Base-by-base conservation (phyloP, 2,113 vertebrate genomes). In the Nycticryphes semicollaris region DNA sequence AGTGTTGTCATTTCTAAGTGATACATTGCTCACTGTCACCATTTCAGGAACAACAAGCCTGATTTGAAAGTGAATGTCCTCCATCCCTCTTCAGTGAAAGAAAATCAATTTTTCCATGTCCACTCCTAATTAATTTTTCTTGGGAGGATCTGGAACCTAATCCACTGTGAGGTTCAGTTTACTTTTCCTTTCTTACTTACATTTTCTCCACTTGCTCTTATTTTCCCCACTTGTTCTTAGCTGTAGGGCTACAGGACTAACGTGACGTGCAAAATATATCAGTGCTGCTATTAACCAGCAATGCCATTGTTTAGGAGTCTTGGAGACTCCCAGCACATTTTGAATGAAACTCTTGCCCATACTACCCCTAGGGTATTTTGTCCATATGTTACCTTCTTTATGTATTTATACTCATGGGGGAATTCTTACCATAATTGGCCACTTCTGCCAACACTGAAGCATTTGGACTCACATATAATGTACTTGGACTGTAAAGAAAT, bases 71-170 rank as follows among this genome's bases (percentile, higher is more conserved):
- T 90, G 76, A 95, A 95, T 75, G 79, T 90, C 76, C 86, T 86
- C 68, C 57, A 93, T 92, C 79, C 51, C 39, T 95, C 76, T 88
- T 77, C 72, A 68, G 63, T 78, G 92, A 96, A 96, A 96, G 92
- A 90, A 96, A 95, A 95, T 94, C 93, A 93, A 92, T 96, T 95
- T 94, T 31, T 86, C 47, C 68, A 43, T 89, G 92, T 92, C 93
- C 7, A 37, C 67, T 87, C 8, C 85, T 92, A 94, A 95, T 94
- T 96, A 92, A 95, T 94, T 84, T 86, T 90, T 86, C 92, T 81
- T 85, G 47, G 63, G 72, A 90, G 88, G 22, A 94, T 81, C 79
- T 93, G 79, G 72, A 95, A 81, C 63, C 56, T 85, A 93, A 95
- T 92, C 30, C 64, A 67, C 80, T 92, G 20, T 62, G 72, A 91